phyloP scores from a whole-genome alignment of 2,888 invertebrate species.

The Orchestes rusci region DNA sequence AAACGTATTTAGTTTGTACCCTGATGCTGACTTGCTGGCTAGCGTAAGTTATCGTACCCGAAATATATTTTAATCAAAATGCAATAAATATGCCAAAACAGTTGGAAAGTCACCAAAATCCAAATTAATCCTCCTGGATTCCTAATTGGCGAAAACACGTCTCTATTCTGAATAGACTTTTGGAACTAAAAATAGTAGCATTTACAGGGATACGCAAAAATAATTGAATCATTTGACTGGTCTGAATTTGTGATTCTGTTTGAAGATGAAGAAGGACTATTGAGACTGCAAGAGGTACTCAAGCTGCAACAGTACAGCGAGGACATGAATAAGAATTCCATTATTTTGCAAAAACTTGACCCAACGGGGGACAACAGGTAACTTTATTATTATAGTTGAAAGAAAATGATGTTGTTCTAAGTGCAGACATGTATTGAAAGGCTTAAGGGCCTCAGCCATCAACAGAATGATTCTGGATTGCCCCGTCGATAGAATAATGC shows the following conservation, averaged over 20 bases:
- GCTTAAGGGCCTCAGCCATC: constrained; percentile 59
- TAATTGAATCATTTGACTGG: constrained; percentile 67
- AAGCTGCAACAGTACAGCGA: constrained; percentile 43
- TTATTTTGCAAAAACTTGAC: constrained; percentile 31
- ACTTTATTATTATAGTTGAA: too few relatives aligned
- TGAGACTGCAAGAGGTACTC: constrained; percentile 71
- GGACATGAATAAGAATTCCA: constrained; percentile 25
- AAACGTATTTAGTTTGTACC: constrained; percentile 30
- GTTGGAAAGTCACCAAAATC: too few relatives aligned
- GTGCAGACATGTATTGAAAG: constrained; percentile 63
- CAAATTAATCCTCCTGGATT: too few relatives aligned
- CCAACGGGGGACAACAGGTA: constrained; percentile 32
- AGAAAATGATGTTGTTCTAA: too few relatives aligned
- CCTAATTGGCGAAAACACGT: too few relatives aligned
- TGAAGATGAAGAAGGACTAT: constrained; percentile 66
- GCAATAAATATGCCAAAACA: too few relatives aligned
- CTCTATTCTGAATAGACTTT: too few relatives aligned
- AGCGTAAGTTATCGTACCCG: constrained; percentile 33
- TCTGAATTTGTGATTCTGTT: constrained; percentile 67
- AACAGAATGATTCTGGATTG: constrained; percentile 73
- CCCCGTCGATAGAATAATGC: constrained; percentile 54
- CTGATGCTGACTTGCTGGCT: constrained; percentile 50
- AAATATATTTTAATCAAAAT: constrained; percentile 3
- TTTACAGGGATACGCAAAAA: too few relatives aligned
- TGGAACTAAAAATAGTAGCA: too few relatives aligned